Evolutionary conservation across 2,113 vertebrate genomes (phyloP).

Genomic region (Fukomys damarensis): DNA sequence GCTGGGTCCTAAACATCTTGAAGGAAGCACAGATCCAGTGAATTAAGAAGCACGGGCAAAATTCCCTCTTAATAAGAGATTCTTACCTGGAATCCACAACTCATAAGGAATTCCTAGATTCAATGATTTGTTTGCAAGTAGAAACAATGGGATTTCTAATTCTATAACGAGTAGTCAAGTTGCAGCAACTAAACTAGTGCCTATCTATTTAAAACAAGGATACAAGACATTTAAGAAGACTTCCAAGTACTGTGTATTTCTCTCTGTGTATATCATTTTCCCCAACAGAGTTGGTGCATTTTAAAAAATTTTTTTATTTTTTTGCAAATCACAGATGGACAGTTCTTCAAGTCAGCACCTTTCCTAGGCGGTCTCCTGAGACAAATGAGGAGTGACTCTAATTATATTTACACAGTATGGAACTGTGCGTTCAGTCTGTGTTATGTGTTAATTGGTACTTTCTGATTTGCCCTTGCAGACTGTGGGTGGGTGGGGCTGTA

Average conservation of each 20-base stretch:
- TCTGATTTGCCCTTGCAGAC: background rate
- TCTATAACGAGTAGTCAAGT: conserved; percentile 1
- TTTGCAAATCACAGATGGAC: background rate
- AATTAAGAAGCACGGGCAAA: background rate
- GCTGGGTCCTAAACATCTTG: background rate
- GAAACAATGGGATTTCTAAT: conserved; percentile 40
- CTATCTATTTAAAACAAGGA: conserved; percentile 12
- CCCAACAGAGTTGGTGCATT: background rate
- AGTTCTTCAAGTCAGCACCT: background rate
- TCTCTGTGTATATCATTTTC: background rate
- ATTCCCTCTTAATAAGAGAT: background rate
- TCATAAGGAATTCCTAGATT: background rate
- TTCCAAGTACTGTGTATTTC: background rate
- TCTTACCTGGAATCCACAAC: background rate
- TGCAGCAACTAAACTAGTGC: background rate
- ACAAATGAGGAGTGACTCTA: background rate
- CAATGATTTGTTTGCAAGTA: conserved; percentile 8
- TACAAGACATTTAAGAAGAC: background rate
- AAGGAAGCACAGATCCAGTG: conserved; percentile 10
- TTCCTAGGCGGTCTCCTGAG: background rate
- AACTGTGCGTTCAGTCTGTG: background rate
- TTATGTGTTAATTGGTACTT: background rate
- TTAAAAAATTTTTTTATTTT: background rate
- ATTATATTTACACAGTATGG: background rate
- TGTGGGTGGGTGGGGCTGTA: too few species aligned